phyloP scores from a whole-genome alignment of 2,888 invertebrate species.

The Volucella inflata region DNA sequence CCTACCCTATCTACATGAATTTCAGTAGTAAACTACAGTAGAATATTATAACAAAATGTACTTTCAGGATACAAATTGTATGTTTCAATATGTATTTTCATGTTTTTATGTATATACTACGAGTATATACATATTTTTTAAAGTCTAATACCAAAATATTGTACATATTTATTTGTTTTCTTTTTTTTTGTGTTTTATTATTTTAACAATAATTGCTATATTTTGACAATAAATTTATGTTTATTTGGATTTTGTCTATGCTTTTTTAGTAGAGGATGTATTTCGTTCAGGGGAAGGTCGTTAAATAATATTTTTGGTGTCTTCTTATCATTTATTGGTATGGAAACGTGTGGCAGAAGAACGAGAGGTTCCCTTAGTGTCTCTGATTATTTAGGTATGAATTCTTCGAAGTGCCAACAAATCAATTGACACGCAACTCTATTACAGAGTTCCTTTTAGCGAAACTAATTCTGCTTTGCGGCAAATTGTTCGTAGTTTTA shows the following conservation, averaged over 20 bases:
- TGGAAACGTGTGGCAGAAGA: constrained; percentile 21
- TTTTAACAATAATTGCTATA: too few species aligned
- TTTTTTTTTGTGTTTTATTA: too few species aligned
- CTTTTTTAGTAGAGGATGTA: constrained; percentile 9
- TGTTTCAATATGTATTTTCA: too few species aligned
- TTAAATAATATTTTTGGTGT: constrained; percentile 25
- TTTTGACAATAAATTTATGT: too few species aligned
- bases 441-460: constrained; percentile 21
- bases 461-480: constrained; percentile 17
- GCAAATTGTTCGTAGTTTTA: constrained; percentile 21
- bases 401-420: background rate
- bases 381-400: constrained; percentile 2
- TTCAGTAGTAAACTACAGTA: too few species aligned
- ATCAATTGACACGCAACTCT: constrained; percentile 25
- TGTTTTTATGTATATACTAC: too few species aligned
- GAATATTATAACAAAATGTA: too few species aligned
- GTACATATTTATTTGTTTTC: too few species aligned
- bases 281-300: constrained; percentile 27
- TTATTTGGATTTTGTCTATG: constrained; percentile 15
- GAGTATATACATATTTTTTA: too few species aligned
- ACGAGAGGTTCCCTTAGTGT: constrained; percentile 21
- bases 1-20: too few species aligned
- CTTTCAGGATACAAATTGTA: too few species aligned
- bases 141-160: too few species aligned
- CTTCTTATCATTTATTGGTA: constrained; percentile 13